Evolutionary conservation across 2,888 invertebrate genomes (phyloP), one percentile per base, ranked within the genome.

Genomic region (Plutella xylostella): DNA sequence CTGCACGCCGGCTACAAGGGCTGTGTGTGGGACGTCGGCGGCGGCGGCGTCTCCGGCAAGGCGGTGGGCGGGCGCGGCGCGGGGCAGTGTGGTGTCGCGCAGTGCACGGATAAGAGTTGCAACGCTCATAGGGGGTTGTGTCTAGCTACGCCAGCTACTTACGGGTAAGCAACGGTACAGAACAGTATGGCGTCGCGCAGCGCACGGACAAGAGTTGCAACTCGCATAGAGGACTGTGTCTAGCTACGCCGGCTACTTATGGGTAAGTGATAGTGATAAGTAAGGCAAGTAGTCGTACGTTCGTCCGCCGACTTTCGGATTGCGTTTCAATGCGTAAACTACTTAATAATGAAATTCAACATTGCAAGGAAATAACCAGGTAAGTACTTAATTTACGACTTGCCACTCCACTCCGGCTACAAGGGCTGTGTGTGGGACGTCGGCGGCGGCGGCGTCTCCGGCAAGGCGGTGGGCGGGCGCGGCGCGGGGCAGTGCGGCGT

Each of bases 401-500:
- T 95, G 48, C 94, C 95, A 0, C 73, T 94, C 18, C 95, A 95
- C 65, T 87, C 89, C 7, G 95, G 96, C 11, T 96, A 95, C 84
- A 88, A 90, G 41, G 95, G 95, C 1, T 94, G 95, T 62, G 87
- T 94, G 48, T 94, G 90, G 77, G 93, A 94, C 61, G 88, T 94
- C 40, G 64, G 65, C 0, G 79, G 79, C 0, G 65, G 64, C 47
- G 89, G 91, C 50, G 69, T 91, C 30, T 89, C 89, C 50, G 86
- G 90, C 1, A 85, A 87, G 42, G 72, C 92, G 42, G 87, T 88
- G 43, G 88, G 89, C 33, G 89, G 94, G 0, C 85, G 95, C 46
- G 92, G 93, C 12, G 91, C 93, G 30, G 93, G 93, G 0, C 94
- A 95, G 68, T 96, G 95, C 61, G 91, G 92, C 9, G 92, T 92